These are phyloP conservation scores for Rhizoglyphus robini DNA, from an alignment of 1,140 invertebrate genomes.

Conservation along the genomic window DNA sequence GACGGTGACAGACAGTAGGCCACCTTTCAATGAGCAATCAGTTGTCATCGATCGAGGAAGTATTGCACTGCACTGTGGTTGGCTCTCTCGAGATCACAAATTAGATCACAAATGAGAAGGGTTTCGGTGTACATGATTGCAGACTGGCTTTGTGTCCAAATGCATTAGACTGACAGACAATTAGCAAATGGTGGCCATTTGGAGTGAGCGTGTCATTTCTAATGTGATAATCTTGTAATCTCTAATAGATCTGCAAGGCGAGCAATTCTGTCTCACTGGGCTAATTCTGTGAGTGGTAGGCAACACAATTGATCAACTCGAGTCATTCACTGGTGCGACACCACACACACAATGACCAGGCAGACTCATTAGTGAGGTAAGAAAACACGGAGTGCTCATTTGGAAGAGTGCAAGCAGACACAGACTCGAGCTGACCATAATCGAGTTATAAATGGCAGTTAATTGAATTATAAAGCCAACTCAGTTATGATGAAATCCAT, in stretches of 20 bases:
- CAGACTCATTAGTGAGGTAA: background rate
- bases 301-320: no score
- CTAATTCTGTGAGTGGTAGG: background rate
- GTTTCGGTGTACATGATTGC: no score
- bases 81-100: no score
- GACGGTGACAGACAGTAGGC: no score
- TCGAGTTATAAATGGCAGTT: background rate
- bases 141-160: no score
- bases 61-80: no score
- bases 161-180: background rate
- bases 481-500: background rate
- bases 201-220: conserved; percentile 12
- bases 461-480: conserved; percentile 2
- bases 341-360: background rate
- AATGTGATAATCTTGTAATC: conserved; percentile 15
- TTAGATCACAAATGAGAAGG: no score
- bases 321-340: no score
- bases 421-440: background rate
- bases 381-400: background rate
- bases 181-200: background rate
- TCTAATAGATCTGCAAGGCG: background rate
- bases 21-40: no score
- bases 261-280: background rate
- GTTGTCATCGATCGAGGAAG: no score
- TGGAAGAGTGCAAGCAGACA: background rate